Percentiles rank a stretch among this genome's conserved stretches.
These are phyloP conservation scores for Cephalopterus ornatus DNA, from an alignment of 2,113 vertebrate genomes.

Conservation along the genomic window DNA sequence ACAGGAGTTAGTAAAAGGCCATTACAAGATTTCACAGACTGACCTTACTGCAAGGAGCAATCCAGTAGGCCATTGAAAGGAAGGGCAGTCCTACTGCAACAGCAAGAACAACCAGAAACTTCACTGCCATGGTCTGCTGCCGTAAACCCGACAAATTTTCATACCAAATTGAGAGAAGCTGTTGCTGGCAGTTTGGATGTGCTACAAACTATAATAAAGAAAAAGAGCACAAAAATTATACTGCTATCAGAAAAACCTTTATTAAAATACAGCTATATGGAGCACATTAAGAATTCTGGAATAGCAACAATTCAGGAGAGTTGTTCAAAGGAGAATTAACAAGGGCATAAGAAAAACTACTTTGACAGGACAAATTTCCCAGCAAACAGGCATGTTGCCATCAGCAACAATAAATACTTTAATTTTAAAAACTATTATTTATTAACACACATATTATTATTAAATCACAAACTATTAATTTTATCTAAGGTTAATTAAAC, in stretches of 20 bases:
- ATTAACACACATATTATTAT: background rate
- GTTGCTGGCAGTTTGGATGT: conserved; percentile 96
- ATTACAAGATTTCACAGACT: background rate
- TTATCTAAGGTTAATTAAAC: background rate
- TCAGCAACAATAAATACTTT: background rate
- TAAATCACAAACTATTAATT: background rate
- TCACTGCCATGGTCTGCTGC: conserved; percentile 88
- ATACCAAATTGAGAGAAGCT: conserved; percentile 96
- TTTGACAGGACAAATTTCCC: background rate
- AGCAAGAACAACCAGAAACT: conserved; percentile 89
- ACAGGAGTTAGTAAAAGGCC: background rate
- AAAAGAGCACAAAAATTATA: background rate
- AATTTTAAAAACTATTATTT: background rate
- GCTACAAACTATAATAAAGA: conserved; percentile 86
- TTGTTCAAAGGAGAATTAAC: background rate
- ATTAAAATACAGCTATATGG: background rate
- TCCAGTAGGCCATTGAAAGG: conserved; percentile 88
- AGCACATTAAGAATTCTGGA: background rate
- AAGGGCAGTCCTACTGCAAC: conserved; percentile 87
- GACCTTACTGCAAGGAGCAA: conserved; percentile 95
- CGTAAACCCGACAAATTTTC: conserved; percentile 89
- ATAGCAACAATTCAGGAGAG: background rate
- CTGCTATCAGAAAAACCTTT: background rate
- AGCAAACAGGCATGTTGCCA: background rate
- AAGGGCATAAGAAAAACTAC: background rate